phyloP scores from a whole-genome alignment of 2,113 vertebrate species.

The Formicarius rufipectus region DNA sequence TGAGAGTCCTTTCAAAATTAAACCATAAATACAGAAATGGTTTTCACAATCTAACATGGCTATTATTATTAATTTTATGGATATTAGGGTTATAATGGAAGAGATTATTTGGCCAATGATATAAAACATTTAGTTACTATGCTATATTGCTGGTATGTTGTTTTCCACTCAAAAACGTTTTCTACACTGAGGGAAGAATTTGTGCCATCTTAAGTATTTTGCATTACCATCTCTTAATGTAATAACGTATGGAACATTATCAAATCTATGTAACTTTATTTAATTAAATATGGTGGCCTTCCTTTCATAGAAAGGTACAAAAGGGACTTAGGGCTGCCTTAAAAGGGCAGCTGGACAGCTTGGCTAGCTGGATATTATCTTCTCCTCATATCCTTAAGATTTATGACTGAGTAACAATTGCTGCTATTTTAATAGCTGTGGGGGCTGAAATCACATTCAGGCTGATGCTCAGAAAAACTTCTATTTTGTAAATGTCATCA shows the following conservation, averaged over 20 bases:
- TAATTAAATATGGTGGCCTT: neutral
- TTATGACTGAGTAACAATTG: neutral
- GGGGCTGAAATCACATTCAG: neutral
- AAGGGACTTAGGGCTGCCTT: neutral
- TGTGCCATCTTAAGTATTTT: neutral
- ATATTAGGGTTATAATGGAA: neutral
- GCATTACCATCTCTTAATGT: neutral
- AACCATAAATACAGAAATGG: neutral
- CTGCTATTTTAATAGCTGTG: neutral
- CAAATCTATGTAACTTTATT: neutral
- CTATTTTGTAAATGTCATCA: neutral
- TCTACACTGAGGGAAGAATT: neutral
- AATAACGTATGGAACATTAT: neutral
- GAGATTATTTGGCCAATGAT: neutral
- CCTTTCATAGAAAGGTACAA: neutral
- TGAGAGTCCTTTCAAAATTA: neutral
- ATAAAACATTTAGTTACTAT: neutral
- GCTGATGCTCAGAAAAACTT: neutral
- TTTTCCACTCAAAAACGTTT: neutral
- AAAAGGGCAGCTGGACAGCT: neutral
- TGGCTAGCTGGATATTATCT: neutral
- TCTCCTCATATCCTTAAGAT: neutral
- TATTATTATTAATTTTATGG: neutral
- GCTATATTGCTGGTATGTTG: neutral
- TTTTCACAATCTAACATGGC: neutral